These are phyloP conservation scores for Thinocorus orbignyianus DNA, from an alignment of 2,113 vertebrate species.

Conservation along the genomic window DNA sequence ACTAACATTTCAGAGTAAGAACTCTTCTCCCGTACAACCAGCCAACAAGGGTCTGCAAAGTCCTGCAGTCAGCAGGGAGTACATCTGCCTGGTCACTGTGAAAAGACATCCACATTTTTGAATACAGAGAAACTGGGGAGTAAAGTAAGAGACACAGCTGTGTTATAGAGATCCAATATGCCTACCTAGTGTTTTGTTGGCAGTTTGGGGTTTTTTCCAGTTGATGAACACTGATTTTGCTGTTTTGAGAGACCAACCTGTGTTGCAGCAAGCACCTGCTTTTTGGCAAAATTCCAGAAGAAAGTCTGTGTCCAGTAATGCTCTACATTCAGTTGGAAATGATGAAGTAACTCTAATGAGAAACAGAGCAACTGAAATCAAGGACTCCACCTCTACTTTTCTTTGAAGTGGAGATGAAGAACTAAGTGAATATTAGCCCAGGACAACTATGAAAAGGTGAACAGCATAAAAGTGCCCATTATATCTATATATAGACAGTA, in stretches of 20 bases:
- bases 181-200: not conserved
- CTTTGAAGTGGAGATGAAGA: not conserved
- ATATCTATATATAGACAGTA: not conserved
- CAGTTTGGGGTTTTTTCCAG: not conserved
- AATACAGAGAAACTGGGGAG: not conserved
- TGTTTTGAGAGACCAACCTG: not conserved
- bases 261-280: not conserved
- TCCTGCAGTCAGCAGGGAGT: not conserved
- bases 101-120: not conserved
- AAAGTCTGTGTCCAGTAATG: fast-evolving
- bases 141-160: not conserved
- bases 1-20: not conserved
- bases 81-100: not conserved
- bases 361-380: not conserved
- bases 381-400: not conserved
- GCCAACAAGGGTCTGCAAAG: not conserved
- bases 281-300: not conserved
- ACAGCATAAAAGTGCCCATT: not conserved
- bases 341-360: not conserved
- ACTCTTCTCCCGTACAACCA: not conserved
- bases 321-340: not conserved
- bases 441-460: not conserved
- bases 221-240: not conserved
- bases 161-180: not conserved
- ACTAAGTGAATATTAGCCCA: not conserved